Conservation (phyloP, 2,113 vertebrate genomes). For the Glareola pratincola region DNA sequence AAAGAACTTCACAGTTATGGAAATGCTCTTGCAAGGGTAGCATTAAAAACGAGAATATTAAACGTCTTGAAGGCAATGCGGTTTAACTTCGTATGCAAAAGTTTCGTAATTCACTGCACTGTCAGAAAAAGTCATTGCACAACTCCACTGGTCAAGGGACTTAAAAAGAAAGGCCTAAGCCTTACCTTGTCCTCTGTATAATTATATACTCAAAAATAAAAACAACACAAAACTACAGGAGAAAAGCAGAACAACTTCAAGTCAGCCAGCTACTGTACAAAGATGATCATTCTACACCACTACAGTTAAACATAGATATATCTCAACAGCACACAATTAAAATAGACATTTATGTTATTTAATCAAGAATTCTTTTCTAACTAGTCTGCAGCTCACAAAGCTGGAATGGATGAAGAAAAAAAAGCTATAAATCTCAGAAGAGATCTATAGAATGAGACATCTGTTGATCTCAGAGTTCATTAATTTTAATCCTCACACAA, state of each 20-base stretch:
- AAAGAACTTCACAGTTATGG: neutral
- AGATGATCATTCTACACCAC: accelerated
- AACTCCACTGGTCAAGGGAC: neutral
- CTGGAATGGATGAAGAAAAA: neutral
- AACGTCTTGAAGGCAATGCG: neutral
- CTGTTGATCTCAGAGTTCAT: neutral
- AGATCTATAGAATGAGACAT: neutral
- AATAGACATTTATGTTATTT: neutral
- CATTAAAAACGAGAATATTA: neutral
- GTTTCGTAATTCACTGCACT: neutral
- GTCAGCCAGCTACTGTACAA: neutral
- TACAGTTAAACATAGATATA: neutral
- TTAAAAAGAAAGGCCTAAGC: neutral
- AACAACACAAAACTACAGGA: neutral
- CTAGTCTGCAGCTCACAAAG: neutral
- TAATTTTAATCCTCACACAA: neutral
- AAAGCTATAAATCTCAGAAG: neutral
- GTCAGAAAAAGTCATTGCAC: neutral
- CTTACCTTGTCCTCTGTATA: neutral
- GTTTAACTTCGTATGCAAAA: neutral
- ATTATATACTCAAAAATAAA: neutral
- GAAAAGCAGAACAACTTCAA: neutral
- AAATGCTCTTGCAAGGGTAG: neutral
- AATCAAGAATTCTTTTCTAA: neutral
- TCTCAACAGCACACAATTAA: neutral